These are phyloP conservation scores for Scaptomyza pallida DNA, from an alignment of 1,140 invertebrate genomes.

Conservation along the genomic window DNA sequence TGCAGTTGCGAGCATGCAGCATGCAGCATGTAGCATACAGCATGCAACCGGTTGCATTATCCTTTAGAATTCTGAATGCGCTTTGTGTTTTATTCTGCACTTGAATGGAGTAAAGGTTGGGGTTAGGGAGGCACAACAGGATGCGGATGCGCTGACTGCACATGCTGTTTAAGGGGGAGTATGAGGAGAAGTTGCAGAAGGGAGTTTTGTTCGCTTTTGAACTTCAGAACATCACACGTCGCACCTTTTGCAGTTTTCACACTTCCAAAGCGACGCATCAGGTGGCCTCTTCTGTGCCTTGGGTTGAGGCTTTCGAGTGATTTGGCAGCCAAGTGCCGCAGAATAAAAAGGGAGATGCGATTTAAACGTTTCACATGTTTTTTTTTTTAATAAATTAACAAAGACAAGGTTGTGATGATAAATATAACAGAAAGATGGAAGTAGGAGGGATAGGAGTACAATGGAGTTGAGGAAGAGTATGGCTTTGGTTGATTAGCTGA, in stretches of 20 bases:
- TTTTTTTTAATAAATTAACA: constrained; percentile 57
- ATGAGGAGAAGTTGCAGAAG: no score
- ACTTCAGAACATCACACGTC: constrained; percentile 55
- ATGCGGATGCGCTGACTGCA: constrained; percentile 19
- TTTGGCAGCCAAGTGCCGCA: constrained; percentile 26
- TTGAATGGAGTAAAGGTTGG: constrained; percentile 5
- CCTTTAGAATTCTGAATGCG: constrained; percentile 61
- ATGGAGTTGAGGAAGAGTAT: neutral
- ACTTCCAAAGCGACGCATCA: constrained; percentile 41
- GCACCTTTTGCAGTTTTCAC: constrained; percentile 70
- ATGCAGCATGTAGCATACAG: constrained; percentile 66
- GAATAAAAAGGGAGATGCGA: constrained; percentile 9
- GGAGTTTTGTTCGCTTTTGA: constrained; percentile 20
- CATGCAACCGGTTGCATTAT: constrained; percentile 67
- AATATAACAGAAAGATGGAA: constrained; percentile 28
- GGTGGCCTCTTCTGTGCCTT: constrained; percentile 18
- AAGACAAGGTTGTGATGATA: constrained; percentile 32
- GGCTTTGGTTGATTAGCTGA: constrained; percentile 17
- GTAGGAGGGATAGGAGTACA: constrained; percentile 1
- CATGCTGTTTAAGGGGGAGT: neutral
- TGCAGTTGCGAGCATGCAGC: constrained; percentile 70
- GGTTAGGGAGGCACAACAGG: neutral
- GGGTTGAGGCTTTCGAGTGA: constrained; percentile 3
- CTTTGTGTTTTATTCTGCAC: constrained; percentile 31
- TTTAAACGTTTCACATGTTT: constrained; percentile 11